Percentiles rank a stretch among this genome's conserved stretches.
Evolutionary conservation across 2,113 vertebrate genomes (phyloP).

Genomic region (Clinocottus analis): DNA sequence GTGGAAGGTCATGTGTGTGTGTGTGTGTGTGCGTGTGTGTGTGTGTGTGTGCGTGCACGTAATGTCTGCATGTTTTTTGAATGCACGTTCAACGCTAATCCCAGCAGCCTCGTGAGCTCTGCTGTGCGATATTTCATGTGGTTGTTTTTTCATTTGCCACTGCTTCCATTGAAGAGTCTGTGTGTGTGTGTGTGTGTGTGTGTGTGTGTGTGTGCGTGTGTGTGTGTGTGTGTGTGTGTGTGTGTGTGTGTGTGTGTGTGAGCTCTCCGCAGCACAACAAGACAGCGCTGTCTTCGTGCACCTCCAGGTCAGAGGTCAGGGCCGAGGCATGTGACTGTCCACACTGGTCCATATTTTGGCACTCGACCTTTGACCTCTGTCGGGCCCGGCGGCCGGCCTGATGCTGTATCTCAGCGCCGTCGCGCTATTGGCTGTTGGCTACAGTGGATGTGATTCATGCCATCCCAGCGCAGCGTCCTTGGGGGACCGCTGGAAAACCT

Average conservation of each 20-base stretch:
- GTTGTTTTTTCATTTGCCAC: slow-evolving; percentile 25
- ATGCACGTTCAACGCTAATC: slow-evolving; percentile 28
- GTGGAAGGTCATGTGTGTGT: slow-evolving; percentile 42
- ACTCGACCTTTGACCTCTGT: slow-evolving; percentile 54
- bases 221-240: slow-evolving; percentile 2
- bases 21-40: neutral
- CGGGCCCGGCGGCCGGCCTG: slow-evolving; percentile 35
- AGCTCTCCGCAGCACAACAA: slow-evolving; percentile 48
- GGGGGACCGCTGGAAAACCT: slow-evolving; percentile 55
- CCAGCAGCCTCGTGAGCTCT: slow-evolving; percentile 8
- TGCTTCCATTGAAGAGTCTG: slow-evolving; percentile 25
- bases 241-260: neutral
- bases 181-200: neutral
- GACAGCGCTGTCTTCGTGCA: slow-evolving; percentile 51
- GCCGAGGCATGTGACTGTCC: slow-evolving; percentile 64
- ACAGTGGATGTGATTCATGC: slow-evolving; percentile 14
- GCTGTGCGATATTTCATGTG: slow-evolving; percentile 27
- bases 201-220: slow-evolving; percentile 20
- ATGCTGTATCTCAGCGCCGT: slow-evolving; percentile 37
- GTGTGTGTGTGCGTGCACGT: slow-evolving; percentile 1
- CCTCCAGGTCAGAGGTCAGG: slow-evolving; percentile 66
- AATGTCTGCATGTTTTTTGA: slow-evolving; percentile 23
- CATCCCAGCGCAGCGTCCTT: slow-evolving; percentile 27
- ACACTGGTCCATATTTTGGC: slow-evolving; percentile 54
- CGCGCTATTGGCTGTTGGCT: slow-evolving; percentile 15